A percentile compares a stretch with the other conserved stretches of the same genome.
Evolutionary conservation across 2,888 invertebrate species (phyloP).

Genomic region (Labia minor): DNA sequence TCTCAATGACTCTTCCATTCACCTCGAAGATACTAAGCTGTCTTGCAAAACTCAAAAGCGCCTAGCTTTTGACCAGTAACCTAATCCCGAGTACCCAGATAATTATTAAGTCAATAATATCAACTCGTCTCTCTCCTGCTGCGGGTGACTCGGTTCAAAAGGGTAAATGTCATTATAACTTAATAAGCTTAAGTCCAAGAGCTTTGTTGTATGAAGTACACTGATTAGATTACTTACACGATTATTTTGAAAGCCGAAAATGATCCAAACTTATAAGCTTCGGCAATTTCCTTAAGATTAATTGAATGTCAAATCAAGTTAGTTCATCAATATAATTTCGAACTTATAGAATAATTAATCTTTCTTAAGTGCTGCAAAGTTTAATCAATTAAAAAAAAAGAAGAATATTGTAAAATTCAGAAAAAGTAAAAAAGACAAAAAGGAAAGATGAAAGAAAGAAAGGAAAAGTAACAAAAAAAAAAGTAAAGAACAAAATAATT

Average conservation of each 20-base stretch:
- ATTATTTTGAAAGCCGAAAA: conserved; percentile 13
- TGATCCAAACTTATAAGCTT: conserved; percentile 7
- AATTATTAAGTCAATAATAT: conserved; percentile 13
- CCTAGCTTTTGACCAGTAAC: background rate
- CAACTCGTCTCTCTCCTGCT: background rate
- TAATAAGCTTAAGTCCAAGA: background rate
- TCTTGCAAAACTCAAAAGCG: background rate
- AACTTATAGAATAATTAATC: conserved; percentile 13
- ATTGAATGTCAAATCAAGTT: conserved; percentile 13
- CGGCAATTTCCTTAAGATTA: conserved; percentile 8
- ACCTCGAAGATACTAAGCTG: background rate
- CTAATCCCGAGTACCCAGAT: background rate
- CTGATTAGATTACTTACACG: conserved; percentile 8
- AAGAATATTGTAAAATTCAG: no score
- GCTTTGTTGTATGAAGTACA: background rate
- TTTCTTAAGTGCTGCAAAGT: background rate
- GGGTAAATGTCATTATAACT: background rate
- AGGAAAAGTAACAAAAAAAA: no score
- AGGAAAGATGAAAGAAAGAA: no score
- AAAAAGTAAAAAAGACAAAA: no score
- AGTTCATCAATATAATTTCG: conserved; percentile 5
- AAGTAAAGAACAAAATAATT: no score
- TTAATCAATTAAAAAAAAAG: background rate
- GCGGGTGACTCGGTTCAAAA: background rate
- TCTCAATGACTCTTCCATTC: background rate